A percentile compares a stretch with the other conserved stretches of the same genome.
phyloP scores from a whole-genome alignment of 1,140 invertebrate species.

The Callitettix versicolor region DNA sequence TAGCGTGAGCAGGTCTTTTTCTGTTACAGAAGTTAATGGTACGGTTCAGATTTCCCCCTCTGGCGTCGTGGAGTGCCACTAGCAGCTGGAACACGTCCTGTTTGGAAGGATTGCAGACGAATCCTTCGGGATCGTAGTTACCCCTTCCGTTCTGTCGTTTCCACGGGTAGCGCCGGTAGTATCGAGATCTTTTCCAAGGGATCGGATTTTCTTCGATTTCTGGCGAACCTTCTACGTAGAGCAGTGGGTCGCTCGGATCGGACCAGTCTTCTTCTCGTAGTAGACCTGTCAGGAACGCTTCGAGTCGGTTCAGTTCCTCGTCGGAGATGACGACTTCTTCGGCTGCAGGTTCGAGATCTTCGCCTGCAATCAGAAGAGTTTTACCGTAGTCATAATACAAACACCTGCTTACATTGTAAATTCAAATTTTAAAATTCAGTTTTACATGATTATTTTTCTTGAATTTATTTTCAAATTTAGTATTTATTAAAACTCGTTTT shows the following conservation, averaged over 20 bases:
- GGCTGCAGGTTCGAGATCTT: too few relatives aligned
- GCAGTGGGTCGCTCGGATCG: neutral
- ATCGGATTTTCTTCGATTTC: neutral
- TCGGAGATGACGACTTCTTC: neutral
- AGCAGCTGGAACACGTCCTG: conserved; percentile 47
- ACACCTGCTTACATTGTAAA: too few relatives aligned
- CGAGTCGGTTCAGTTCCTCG: conserved; percentile 6
- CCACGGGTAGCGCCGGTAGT: conserved; percentile 48
- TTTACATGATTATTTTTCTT: too few relatives aligned
- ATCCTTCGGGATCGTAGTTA: conserved; percentile 44
- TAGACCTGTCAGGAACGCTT: conserved; percentile 1
- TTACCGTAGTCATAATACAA: too few relatives aligned
- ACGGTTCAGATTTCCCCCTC: conserved; percentile 39
- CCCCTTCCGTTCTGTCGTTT: conserved; percentile 41
- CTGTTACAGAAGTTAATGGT: conserved; percentile 50
- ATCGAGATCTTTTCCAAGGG: conserved; percentile 39
- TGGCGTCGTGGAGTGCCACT: conserved; percentile 45
- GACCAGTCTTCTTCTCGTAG: neutral
- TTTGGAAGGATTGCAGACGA: conserved; percentile 43
- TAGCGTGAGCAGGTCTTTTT: conserved; percentile 41
- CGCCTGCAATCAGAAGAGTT: too few relatives aligned
- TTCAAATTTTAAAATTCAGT: too few relatives aligned
- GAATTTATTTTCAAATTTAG: too few relatives aligned
- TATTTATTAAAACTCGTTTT: too few relatives aligned
- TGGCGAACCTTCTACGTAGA: conserved; percentile 2